A percentile compares a stretch with the other conserved stretches of the same genome.
Conservation (phyloP, 2,888 invertebrate genomes). For the Nemapogon koenigi region DNA sequence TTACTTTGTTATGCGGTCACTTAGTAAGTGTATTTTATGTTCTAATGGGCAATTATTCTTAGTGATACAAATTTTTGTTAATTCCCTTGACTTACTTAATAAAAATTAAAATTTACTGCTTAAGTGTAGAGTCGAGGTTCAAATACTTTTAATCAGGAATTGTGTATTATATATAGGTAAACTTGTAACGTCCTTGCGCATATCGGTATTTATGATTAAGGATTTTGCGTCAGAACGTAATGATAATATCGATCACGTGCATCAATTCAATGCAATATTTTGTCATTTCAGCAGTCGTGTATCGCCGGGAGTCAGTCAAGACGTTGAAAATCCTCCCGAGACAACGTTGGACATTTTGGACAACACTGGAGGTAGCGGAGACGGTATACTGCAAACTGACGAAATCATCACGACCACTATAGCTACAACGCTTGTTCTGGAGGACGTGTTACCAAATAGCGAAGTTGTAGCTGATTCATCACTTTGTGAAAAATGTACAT, state of each 20-base stretch:
- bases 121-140: no score
- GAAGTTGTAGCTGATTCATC: constrained; percentile 15
- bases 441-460: constrained; percentile 27
- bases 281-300: background rate
- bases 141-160: no score
- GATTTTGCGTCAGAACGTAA: constrained; percentile 44
- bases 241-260: constrained; percentile 28
- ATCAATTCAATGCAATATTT: background rate
- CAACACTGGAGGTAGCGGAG: constrained; percentile 34
- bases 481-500: constrained; percentile 42
- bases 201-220: no score
- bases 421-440: constrained; percentile 25
- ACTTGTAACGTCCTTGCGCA: no score
- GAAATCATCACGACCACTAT: constrained; percentile 22
- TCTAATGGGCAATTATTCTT: no score
- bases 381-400: constrained; percentile 25
- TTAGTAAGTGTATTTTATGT: no score
- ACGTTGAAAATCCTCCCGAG: constrained; percentile 37
- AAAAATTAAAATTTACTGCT: no score
- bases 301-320: no score
- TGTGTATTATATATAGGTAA: no score
- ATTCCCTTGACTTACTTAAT: no score
- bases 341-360: constrained; percentile 31
- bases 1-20: no score
- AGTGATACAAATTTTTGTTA: no score